Evolutionary conservation across 2,113 vertebrate genomes (phyloP).

Genomic region (Epinephelus lanceolatus): DNA sequence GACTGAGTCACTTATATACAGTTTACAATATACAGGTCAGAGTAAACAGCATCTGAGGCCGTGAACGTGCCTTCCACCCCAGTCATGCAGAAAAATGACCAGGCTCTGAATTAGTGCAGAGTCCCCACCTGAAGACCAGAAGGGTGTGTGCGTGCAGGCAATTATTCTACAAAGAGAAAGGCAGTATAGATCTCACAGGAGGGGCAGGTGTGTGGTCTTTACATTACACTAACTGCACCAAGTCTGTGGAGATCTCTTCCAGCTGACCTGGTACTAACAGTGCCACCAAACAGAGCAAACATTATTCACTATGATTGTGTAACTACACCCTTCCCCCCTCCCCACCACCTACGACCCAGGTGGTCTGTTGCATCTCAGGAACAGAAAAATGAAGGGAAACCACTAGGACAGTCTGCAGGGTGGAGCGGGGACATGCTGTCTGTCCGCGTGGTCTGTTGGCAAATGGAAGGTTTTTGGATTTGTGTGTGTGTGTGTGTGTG

Average conservation of each 20-base stretch:
- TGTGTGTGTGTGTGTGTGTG: neutral
- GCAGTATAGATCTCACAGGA: conserved; percentile 19
- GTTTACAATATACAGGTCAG: neutral
- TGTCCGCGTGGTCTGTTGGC: neutral
- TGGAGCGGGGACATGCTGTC: conserved; percentile 2
- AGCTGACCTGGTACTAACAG: conserved; percentile 43
- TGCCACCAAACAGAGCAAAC: conserved; percentile 41
- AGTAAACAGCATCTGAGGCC: neutral
- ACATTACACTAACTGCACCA: conserved; percentile 30
- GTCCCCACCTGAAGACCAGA: conserved; percentile 31
- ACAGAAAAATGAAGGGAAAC: neutral
- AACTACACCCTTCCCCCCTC: neutral
- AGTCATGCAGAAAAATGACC: neutral
- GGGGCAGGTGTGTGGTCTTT: conserved; percentile 41
- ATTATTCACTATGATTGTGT: conserved; percentile 20
- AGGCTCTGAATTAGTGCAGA: neutral
- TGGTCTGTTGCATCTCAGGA: conserved; percentile 15
- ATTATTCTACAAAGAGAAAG: neutral
- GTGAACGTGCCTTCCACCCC: neutral
- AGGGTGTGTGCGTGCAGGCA: conserved; percentile 15
- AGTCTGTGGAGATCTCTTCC: conserved; percentile 25
- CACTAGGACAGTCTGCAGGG: neutral
- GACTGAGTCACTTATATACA: too few relatives aligned
- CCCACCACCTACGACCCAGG: conserved; percentile 8
- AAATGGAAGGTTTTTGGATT: neutral